These are phyloP conservation scores for Melangyna quadrimaculata DNA, from an alignment of 2,888 invertebrate genomes.

Conservation along the genomic window DNA sequence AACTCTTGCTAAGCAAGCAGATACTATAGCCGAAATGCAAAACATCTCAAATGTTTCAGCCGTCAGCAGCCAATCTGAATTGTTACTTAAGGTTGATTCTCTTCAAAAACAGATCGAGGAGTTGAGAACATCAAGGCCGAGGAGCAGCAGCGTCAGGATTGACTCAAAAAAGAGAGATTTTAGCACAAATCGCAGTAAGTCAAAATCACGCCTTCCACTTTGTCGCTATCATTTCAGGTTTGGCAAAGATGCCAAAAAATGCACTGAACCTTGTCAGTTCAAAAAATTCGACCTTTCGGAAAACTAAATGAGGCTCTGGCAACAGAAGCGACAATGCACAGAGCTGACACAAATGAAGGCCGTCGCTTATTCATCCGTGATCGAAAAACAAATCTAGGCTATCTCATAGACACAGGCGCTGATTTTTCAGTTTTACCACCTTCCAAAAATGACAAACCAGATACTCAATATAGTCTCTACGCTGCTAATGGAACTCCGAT, in stretches of 20 bases:
- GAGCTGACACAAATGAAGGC: not conserved
- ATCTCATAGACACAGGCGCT: not conserved
- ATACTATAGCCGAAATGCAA: not conserved
- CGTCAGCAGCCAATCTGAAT: not conserved
- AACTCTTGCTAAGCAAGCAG: not conserved
- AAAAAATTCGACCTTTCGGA: not conserved
- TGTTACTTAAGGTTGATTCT: not conserved
- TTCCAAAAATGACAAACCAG: not conserved
- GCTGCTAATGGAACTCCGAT: too few species aligned
- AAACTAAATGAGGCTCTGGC: not conserved
- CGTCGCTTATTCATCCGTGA: not conserved
- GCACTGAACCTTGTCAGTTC: not conserved
- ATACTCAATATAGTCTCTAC: too few species aligned
- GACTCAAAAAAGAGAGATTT: not conserved
- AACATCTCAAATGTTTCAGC: not conserved
- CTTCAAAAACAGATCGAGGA: not conserved
- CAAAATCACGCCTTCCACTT: not conserved
- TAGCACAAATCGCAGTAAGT: not conserved
- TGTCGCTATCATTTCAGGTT: not conserved
- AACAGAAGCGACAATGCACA: not conserved
- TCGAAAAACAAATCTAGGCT: not conserved
- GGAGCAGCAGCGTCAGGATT: not conserved
- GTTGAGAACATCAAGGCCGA: not conserved
- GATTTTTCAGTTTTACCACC: not conserved
- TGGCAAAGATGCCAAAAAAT: not conserved